Evolutionary conservation across 2,797 vertebrate species (phyloP), one percentile per base, ranked within the genome.

Genomic region (Dendrocincla fuliginosa): DNA sequence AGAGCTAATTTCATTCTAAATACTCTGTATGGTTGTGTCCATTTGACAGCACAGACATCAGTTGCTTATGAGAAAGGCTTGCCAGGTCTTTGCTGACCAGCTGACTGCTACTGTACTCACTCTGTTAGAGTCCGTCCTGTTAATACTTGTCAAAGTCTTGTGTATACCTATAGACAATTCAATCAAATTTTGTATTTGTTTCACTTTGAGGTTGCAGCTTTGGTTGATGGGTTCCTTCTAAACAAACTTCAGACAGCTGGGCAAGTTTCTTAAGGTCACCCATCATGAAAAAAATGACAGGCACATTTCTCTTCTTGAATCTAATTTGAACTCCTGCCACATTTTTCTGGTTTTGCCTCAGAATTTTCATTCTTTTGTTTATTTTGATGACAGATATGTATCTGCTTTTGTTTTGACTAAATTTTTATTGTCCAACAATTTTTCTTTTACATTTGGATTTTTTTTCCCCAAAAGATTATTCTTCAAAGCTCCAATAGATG

Each of bases 401-500:
- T 47, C 33, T 68, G 47, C 6, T 95, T 93, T 94, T 73, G 6
- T 77, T 94, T 82, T 60, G 75, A 65, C 56, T 69, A 49, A 13
- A 18, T 42, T 94, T 92, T 81, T 70, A 41, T 87, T 71, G 44
- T 67, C 41, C 70, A 50, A 49, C 16, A 56, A 60, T 63, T 61
- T 85, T 93, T 70, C 32, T 86, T 94, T 95, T 60, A 84, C 47
- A 52, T 60, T 53, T 82, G 30, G 17, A 39, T 22, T 42, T 57
- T 78, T 91, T 56, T 20, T 27, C 13, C 11, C 7, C 9, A 46
- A 81, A 90, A 61, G 52, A 75, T 65, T 97, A 95, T 98, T 97
- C 97, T 97, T 97, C 95, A 95, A 84, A 87, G 94, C 90, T 98
- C 98, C 98, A 97, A 98, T 97, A 98, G 98, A 98, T 98, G 98